Conservation (phyloP, 2,113 vertebrate genomes). For the Conger conger region DNA sequence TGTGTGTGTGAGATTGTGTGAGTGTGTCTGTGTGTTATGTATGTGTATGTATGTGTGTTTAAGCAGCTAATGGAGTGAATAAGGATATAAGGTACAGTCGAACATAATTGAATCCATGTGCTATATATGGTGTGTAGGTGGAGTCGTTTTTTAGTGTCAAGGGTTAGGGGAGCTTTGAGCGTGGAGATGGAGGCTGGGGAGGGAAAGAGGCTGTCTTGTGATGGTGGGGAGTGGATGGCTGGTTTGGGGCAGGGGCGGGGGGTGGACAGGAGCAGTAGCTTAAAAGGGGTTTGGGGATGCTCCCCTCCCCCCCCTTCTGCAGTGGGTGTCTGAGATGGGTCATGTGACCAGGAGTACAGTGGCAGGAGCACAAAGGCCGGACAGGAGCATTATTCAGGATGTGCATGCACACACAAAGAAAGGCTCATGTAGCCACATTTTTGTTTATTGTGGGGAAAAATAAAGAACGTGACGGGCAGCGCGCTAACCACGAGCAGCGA, state of each 20-base stretch:
- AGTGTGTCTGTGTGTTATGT: no score
- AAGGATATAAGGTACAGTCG: background rate
- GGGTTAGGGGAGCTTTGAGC: background rate
- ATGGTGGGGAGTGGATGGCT: background rate
- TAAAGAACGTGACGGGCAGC: conserved; percentile 17
- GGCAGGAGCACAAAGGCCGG: conserved; percentile 47
- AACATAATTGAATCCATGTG: background rate
- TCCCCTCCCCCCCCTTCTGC: conserved; percentile 30
- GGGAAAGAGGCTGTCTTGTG: background rate
- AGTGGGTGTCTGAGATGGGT: conserved; percentile 40
- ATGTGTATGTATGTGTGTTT: background rate
- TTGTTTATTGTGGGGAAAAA: conserved; percentile 42
- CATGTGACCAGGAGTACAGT: conserved; percentile 34
- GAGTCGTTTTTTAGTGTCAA: background rate
- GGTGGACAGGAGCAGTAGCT: background rate
- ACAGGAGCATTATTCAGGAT: background rate
- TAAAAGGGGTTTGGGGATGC: background rate
- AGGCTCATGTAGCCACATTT: conserved; percentile 51
- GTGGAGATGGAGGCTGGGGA: background rate
- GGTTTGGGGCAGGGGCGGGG: background rate
- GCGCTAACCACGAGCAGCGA: background rate
- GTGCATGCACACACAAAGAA: conserved; percentile 38
- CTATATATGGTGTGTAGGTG: background rate
- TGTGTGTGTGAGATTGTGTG: no score
- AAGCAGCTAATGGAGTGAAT: background rate